Evolutionary conservation across 2,113 vertebrate species (phyloP).

Genomic region (Rattus norvegicus): GRCr8 NC_086021.1:46678501-46679000

Average conservation of each 20-base stretch:
- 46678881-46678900: neutral
- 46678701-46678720: conserved; percentile 39
- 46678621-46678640: neutral
- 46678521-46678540: neutral
- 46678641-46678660: neutral
- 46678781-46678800: neutral
- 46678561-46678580: neutral
- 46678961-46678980: neutral
- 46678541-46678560: conserved; percentile 19
- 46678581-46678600: neutral
- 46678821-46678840: neutral
- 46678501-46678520: neutral
- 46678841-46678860: neutral
- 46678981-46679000: neutral
- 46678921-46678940: neutral
- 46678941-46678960: neutral
- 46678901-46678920: neutral
- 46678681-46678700: neutral
- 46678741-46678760: neutral
- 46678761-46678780: neutral
- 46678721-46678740: neutral
- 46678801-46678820: neutral
- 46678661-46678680: conserved; percentile 2
- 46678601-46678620: conserved; percentile 8
- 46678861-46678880: neutral